Percentiles rank a stretch among this genome's conserved stretches.
These are phyloP conservation scores for Scylla paramamosain DNA, from an alignment of 1,140 invertebrate genomes.

Conservation along the genomic window DNA sequence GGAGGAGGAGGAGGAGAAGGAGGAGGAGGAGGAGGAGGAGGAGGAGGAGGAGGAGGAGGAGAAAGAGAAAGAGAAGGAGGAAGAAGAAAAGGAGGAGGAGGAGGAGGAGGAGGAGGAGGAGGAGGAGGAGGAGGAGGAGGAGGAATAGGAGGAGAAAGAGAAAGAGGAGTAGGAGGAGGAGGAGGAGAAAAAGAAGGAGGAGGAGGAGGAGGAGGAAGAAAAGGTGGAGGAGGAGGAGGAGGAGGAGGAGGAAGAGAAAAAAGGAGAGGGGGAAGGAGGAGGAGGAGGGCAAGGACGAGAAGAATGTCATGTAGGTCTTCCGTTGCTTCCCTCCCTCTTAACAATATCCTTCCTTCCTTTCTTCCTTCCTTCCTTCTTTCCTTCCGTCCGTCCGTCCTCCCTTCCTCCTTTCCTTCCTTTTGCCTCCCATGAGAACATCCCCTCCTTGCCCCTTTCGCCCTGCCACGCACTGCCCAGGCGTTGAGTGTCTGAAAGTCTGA, in stretches of 20 bases:
- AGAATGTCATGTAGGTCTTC: background rate
- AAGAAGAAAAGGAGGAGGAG: background rate
- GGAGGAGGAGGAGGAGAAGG: no score
- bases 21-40: no score
- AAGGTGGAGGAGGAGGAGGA: background rate
- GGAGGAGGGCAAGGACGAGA: background rate
- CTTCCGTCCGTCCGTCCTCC: background rate
- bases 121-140: background rate
- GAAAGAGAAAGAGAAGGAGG: no score
- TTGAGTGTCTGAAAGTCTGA: no score
- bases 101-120: background rate
- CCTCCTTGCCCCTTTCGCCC: no score
- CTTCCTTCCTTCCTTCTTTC: background rate
- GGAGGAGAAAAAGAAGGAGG: background rate
- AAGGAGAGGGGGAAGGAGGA: background rate
- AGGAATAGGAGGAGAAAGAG: background rate
- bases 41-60: no score
- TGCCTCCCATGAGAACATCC: background rate
- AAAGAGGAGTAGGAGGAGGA: background rate
- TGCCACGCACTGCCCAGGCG: no score
- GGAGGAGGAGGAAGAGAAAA: background rate
- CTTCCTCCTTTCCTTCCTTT: background rate
- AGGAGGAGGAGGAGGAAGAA: background rate
- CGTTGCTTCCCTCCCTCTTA: background rate
- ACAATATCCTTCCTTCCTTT: background rate